Evolutionary conservation across 2,797 vertebrate species (phyloP).

Genomic region (Danio choprae): DNA sequence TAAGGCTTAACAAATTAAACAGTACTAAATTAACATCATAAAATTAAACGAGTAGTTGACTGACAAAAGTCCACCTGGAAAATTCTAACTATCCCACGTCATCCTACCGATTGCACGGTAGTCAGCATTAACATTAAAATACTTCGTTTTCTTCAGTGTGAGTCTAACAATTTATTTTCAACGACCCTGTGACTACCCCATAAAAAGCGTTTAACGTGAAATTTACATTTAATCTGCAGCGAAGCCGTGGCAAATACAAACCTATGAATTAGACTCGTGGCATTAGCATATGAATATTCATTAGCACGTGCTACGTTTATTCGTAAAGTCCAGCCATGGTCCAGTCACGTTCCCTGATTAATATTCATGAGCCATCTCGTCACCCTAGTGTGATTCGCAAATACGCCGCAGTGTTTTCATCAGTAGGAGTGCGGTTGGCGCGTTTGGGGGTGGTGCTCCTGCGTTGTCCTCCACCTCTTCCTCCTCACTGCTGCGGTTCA

Average conservation of each 20-base stretch:
- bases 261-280: not conserved
- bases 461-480: not conserved
- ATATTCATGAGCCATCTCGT: not conserved
- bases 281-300: conserved; percentile 3
- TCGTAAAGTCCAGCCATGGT: not conserved
- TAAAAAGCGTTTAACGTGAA: too few relatives aligned
- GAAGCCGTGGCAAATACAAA: not conserved
- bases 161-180: not conserved
- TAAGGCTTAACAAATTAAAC: too few relatives aligned
- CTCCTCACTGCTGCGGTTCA: conserved; percentile 4
- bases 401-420: not conserved
- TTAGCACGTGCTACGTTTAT: not conserved
- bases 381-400: conserved; percentile 7
- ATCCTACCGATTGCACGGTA: not conserved
- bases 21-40: not conserved
- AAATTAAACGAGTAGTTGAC: not conserved
- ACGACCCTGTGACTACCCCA: too few relatives aligned
- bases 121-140: not conserved
- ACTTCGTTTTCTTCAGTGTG: not conserved
- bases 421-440: conserved; percentile 30
- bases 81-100: not conserved
- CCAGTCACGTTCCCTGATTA: not conserved
- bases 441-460: not conserved
- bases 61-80: not conserved
- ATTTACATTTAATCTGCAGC: too few relatives aligned